Conservation (phyloP, 2,888 invertebrate genomes). For the Lacanobia oleracea region DNA sequence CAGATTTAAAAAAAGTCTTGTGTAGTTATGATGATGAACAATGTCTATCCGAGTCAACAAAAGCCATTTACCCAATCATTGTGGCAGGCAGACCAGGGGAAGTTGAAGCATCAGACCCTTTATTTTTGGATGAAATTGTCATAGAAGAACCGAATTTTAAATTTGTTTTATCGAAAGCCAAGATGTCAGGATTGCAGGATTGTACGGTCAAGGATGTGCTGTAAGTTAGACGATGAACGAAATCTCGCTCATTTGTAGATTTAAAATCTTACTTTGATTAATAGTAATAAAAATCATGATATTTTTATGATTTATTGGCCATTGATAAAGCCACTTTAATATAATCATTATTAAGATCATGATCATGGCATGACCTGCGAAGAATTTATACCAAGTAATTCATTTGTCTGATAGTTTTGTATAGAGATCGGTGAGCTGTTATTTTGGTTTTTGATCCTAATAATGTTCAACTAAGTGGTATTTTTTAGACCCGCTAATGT, state of each 20-base stretch:
- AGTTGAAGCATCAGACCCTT: constrained; percentile 67
- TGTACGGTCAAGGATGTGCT: constrained; percentile 45
- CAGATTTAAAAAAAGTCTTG: constrained; percentile 44
- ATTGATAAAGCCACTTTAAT: too few species aligned
- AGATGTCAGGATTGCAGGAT: constrained; percentile 47
- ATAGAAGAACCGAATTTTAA: constrained; percentile 36
- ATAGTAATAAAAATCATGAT: too few species aligned
- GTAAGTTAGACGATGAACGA: constrained; percentile 32
- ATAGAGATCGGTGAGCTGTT: too few species aligned
- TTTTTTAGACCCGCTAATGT: too few species aligned
- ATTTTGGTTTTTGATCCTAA: too few species aligned
- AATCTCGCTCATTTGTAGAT: background rate
- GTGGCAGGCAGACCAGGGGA: constrained; percentile 63
- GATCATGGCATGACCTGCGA: too few species aligned
- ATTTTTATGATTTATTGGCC: too few species aligned
- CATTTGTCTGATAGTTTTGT: too few species aligned
- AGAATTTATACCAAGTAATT: too few species aligned
- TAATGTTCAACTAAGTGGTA: too few species aligned
- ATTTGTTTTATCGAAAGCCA: constrained; percentile 42
- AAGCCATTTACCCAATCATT: constrained; percentile 26
- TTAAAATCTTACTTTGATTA: background rate
- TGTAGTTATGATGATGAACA: constrained; percentile 63
- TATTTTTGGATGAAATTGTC: constrained; percentile 55
- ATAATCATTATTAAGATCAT: too few species aligned
- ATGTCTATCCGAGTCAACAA: constrained; percentile 45